Conservation (phyloP, 2,113 vertebrate species). For the Ploceus nigricollis region DNA sequence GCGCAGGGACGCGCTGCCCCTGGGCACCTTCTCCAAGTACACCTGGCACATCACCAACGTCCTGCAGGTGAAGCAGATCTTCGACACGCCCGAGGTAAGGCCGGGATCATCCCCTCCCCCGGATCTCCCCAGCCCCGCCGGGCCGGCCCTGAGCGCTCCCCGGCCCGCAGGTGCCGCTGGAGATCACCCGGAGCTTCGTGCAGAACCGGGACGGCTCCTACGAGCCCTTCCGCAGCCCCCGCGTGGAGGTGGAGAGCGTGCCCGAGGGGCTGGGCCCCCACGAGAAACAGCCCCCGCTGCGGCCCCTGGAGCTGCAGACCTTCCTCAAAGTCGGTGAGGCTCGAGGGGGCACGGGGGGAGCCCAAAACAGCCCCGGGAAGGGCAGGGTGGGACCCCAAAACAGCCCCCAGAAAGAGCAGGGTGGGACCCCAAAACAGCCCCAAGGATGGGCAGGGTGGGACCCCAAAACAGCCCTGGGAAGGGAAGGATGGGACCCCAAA, state of each 20-base stretch:
- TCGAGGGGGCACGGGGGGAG: too few species aligned
- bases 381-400: not conserved
- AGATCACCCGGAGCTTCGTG: constrained; percentile 88
- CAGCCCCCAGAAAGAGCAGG: rapidly evolving
- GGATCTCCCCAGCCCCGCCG: too few species aligned
- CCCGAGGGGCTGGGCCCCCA: constrained; percentile 68
- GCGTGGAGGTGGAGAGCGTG: constrained; percentile 78
- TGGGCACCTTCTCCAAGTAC: constrained; percentile 87
- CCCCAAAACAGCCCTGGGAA: not conserved
- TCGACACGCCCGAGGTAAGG: constrained; percentile 88
- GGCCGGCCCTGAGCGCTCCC: not conserved
- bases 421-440: not conserved
- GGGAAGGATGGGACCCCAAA: not conserved
- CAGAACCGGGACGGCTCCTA: constrained; percentile 87
- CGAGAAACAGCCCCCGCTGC: constrained; percentile 81
- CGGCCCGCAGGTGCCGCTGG: constrained; percentile 80
- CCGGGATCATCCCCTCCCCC: not conserved
- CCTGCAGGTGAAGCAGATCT: constrained; percentile 88
- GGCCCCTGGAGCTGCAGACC: constrained; percentile 88
- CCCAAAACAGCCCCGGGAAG: rapidly evolving
- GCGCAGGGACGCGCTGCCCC: constrained; percentile 80
- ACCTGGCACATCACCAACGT: constrained; percentile 90
- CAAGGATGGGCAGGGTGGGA: rapidly evolving
- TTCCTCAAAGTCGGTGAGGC: constrained; percentile 86
- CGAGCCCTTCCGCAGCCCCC: constrained; percentile 80